Evolutionary conservation across 2,888 invertebrate species (phyloP), one percentile per base, ranked within the genome.

Genomic region (Drosophila mimetica): DNA sequence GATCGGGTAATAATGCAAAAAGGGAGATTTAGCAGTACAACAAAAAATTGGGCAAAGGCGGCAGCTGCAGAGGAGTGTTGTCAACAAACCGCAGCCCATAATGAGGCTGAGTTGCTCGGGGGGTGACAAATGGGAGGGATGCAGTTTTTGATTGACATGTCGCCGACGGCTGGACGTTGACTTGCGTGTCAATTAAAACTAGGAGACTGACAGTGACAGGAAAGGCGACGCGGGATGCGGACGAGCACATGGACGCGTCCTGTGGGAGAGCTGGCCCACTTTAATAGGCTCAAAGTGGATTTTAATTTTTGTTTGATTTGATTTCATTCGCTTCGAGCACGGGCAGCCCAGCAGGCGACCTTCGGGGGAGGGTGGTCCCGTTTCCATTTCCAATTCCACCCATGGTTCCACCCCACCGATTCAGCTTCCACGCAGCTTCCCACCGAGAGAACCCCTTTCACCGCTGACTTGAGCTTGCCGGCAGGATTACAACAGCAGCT

Each of bases 211-310:
- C 79, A 71, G 77, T 71, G 72, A 61, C 71, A 71, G 60, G 28
- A 37, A n/a, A 16, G 18, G 25, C 42, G 14, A 25, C 42, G 42
- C 42, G 42, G 25, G 22, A 14, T 1, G 57, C 25, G 50, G 20
- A 58, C 13, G 47, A 51, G 36, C 69, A 36, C 41, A 52, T 48
- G 51, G 55, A 36, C 11, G 41, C 37, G 64, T 65, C 44, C 64
- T 44, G 66, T 51, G 55, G 57, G 54, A 53, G 52, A 39, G 37
- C 30, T 42, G 77, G 88, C 88, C 75, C 77, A 75, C 75, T 89
- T 90, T 90, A 90, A 90, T 90, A 88, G 89, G 82, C 80, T 86
- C 79, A 89, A 90, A 90, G 90, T 90, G 90, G 89, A 89, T 89
- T 90, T 90, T 90, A 90, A 90, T 90, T 90, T 90, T 79, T 64